phyloP scores from a whole-genome alignment of 2,113 vertebrate species.

The Pelobates fuscus region DNA sequence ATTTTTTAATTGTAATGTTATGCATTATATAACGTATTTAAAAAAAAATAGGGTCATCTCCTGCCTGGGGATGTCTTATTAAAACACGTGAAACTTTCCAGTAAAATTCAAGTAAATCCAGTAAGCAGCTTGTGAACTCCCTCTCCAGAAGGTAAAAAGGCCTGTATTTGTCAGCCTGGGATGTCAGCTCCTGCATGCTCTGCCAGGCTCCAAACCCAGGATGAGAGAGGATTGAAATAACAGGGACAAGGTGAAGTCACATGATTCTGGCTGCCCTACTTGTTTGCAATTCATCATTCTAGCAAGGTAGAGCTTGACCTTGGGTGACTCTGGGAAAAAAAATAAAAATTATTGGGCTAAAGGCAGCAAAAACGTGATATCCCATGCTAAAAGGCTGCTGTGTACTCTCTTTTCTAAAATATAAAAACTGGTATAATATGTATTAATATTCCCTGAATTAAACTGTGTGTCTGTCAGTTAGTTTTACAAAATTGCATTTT shows the following conservation, averaged over 20 bases:
- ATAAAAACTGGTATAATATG: too few relatives aligned
- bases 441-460: too few relatives aligned
- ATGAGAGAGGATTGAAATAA: conserved; percentile 57
- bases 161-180: conserved; percentile 2
- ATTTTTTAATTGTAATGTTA: too few relatives aligned
- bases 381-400: too few relatives aligned
- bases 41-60: too few relatives aligned
- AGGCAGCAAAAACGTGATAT: conserved; percentile 49
- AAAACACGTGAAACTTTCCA: neutral
- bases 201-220: conserved; percentile 49
- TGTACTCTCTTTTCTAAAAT: too few relatives aligned
- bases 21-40: too few relatives aligned
- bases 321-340: conserved; percentile 61
- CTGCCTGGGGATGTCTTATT: too few relatives aligned
- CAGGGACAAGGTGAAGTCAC: conserved; percentile 54
- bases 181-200: conserved; percentile 37
- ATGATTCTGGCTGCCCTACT: conserved; percentile 50
- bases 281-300: conserved; percentile 58
- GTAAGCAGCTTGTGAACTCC: neutral
- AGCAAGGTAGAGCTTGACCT: conserved; percentile 66
- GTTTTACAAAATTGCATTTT: too few relatives aligned
- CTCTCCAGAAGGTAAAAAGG: neutral
- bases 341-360: conserved; percentile 56
- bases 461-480: too few relatives aligned
- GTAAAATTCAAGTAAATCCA: neutral